Conservation (phyloP, 1,140 invertebrate species). For the Pseudachorutes palmiensis region DNA sequence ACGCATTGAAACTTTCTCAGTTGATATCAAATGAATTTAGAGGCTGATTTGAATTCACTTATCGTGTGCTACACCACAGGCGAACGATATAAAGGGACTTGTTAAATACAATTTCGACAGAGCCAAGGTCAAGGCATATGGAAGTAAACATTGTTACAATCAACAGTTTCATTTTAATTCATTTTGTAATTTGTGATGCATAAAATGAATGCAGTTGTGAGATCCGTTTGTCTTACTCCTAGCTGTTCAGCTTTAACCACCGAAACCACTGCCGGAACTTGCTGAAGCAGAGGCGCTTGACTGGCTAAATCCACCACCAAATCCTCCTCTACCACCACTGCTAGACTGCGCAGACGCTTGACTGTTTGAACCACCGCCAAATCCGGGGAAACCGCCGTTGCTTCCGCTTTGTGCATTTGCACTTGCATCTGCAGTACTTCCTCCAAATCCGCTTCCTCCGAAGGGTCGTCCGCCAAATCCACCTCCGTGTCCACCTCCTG, state of each 20-base stretch:
- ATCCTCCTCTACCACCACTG: constrained; percentile 8
- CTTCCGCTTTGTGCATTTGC: not conserved
- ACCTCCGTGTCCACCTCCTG: not conserved
- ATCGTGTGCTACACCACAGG: too few species aligned
- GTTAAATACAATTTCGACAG: too few species aligned
- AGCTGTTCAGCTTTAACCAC: not conserved
- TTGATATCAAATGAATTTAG: too few species aligned
- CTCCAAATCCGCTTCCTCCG: constrained; percentile 1
- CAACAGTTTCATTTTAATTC: too few species aligned
- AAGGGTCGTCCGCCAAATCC: not conserved
- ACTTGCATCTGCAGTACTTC: not conserved
- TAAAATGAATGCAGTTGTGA: not conserved
- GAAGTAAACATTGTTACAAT: too few species aligned
- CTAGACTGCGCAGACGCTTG: not conserved
- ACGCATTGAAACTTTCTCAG: too few species aligned
- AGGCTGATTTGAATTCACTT: too few species aligned
- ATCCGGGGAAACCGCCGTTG: not conserved
- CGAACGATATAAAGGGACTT: too few species aligned
- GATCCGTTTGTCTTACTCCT: not conserved
- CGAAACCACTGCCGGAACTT: not conserved
- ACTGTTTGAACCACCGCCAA: not conserved
- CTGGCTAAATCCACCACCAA: constrained; percentile 7
- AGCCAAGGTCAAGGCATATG: too few species aligned
- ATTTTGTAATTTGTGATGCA: too few species aligned
- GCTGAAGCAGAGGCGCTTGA: constrained; percentile 10